Conservation (phyloP, 2,797 vertebrate species). For the Remorina albescens region DNA sequence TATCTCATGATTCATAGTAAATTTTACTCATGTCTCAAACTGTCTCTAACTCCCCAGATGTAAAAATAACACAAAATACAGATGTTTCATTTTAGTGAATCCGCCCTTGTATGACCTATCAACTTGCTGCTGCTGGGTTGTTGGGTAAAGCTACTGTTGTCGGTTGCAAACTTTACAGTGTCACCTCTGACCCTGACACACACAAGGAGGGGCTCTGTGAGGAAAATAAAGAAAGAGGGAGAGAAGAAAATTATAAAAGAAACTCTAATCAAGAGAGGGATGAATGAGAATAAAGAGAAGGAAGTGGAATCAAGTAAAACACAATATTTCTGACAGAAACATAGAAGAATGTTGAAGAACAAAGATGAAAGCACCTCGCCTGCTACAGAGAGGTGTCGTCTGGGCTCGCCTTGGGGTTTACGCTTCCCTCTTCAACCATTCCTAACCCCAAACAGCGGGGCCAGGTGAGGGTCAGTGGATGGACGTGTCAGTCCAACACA, state of each 20-base stretch:
- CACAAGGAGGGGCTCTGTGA: conserved; percentile 18
- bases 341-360: not conserved
- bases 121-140: conserved; percentile 34
- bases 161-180: conserved; percentile 67
- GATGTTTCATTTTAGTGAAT: conserved; percentile 23
- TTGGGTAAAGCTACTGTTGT: conserved; percentile 57
- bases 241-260: not conserved
- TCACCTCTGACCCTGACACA: conserved; percentile 65
- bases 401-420: conserved; percentile 53
- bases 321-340: not conserved
- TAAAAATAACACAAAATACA: conserved; percentile 21
- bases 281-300: not conserved
- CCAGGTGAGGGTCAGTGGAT: conserved; percentile 73
- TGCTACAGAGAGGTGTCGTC: not conserved
- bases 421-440: conserved; percentile 26
- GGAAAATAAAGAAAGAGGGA: conserved; percentile 6
- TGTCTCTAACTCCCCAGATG: conserved; percentile 15
- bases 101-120: not conserved
- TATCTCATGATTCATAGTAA: conserved; percentile 31
- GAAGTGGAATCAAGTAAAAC: not conserved
- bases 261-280: no score
- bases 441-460: conserved; percentile 63
- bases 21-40: conserved; percentile 34
- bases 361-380: conserved; percentile 11
- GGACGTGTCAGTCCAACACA: conserved; percentile 58